Conservation (phyloP, 2,113 vertebrate genomes). For the Apeltes quadracus region DNA sequence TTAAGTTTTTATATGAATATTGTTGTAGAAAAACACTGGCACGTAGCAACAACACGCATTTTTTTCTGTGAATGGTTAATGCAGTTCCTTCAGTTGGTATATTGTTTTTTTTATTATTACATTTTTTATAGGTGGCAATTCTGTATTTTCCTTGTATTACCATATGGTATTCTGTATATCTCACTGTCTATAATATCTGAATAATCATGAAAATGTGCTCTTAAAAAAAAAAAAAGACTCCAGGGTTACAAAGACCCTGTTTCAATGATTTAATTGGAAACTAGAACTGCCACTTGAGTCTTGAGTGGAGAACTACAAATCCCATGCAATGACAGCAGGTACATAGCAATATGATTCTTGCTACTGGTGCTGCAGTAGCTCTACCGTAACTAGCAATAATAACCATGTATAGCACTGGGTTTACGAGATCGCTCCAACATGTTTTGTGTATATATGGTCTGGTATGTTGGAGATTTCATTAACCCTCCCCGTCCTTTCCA, state of each 20-base stretch:
- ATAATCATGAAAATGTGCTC: slow-evolving; percentile 74
- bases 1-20: slow-evolving; percentile 81
- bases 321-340: slow-evolving; percentile 71
- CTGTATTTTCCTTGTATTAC: slow-evolving; percentile 79
- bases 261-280: slow-evolving; percentile 62
- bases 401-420: slow-evolving; percentile 76
- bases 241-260: slow-evolving; percentile 56
- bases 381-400: slow-evolving; percentile 82
- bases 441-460: slow-evolving; percentile 78
- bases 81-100: slow-evolving; percentile 74
- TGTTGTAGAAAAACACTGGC: slow-evolving; percentile 79
- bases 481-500: slow-evolving; percentile 61
- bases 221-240: slow-evolving; percentile 33
- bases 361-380: slow-evolving; percentile 76
- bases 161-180: slow-evolving; percentile 79
- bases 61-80: slow-evolving; percentile 80
- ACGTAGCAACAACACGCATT: slow-evolving; percentile 75
- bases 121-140: slow-evolving; percentile 82
- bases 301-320: slow-evolving; percentile 67
- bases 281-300: slow-evolving; percentile 53
- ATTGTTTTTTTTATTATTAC: slow-evolving; percentile 62
- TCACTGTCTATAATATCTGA: slow-evolving; percentile 79
- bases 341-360: slow-evolving; percentile 77
- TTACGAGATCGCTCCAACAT: slow-evolving; percentile 70
- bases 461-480: slow-evolving; percentile 77